Conservation (phyloP, 2,888 invertebrate genomes). For the Deroplatys truncata region DNA sequence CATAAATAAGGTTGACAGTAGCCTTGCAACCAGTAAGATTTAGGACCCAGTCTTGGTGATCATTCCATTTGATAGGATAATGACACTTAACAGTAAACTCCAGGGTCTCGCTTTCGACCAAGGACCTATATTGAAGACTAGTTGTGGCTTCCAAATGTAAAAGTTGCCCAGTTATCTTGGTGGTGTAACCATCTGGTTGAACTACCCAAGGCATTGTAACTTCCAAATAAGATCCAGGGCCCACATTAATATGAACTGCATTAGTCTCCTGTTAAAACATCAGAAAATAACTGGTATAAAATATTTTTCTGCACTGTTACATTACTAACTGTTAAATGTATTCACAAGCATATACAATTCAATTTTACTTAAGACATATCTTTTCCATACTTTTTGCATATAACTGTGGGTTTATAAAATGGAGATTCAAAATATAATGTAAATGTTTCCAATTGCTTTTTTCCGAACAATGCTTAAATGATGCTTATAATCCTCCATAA, state of each 20-base stretch:
- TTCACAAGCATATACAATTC: no score
- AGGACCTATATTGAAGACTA: conserved; percentile 82
- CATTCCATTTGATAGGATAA: conserved; percentile 94
- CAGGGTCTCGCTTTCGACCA: conserved; percentile 91
- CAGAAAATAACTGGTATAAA: not conserved
- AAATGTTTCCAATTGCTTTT: no score
- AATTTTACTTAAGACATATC: no score
- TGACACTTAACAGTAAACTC: conserved; percentile 85
- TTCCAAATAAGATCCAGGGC: conserved; percentile 93
- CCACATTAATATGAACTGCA: conserved; percentile 92
- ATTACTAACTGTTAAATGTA: no score
- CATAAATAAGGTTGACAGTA: conserved; percentile 85
- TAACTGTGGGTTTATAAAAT: no score
- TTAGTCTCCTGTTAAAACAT: conserved; percentile 72
- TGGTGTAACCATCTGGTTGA: conserved; percentile 79
- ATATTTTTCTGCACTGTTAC: not conserved
- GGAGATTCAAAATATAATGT: no score
- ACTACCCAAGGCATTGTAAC: conserved; percentile 95
- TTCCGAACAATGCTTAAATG: no score
- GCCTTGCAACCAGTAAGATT: conserved; percentile 92
- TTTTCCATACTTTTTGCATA: no score
- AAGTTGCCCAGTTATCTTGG: conserved; percentile 88
- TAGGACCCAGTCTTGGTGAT: conserved; percentile 91
- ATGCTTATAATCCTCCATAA: no score
- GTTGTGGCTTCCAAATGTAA: conserved; percentile 94